Evolutionary conservation across 1,140 invertebrate species (phyloP), one percentile per base, ranked within the genome.

Genomic region (Lepidurus arcticus): DNA sequence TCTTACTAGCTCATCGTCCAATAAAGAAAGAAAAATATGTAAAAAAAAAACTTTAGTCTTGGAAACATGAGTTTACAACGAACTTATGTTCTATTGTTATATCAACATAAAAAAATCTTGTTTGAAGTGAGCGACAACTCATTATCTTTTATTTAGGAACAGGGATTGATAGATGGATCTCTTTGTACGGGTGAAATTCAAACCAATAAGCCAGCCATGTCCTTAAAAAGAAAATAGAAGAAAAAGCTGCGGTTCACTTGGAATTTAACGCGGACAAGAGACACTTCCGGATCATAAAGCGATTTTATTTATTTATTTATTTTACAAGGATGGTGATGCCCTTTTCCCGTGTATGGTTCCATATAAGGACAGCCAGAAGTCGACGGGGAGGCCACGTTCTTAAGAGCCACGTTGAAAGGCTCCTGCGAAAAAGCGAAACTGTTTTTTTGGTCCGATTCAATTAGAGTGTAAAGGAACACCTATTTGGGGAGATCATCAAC

Each of bases 41-140:
- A 65, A 34, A 34, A 34, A 26, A 26, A 3, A 34, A 34, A 2
- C 21, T 65, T 13, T 65, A 65, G 21, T 21, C 53, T 21, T 65
- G 53, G 16, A 21, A 65, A 65, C 53, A 65, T 21, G 53, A 65
- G 53, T 65, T 65, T 65, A 8, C 53, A 65, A 65, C 21, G 53
- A 65, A 65, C 53, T 65, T 65, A 65, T 65, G 53, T 13, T 13
- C 53, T 65, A 65, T 65, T 65, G 53, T 65, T 65, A 7, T 65
- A 65, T 21, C 53, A 65, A 8, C 16, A 65, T 65, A 65, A 65
- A 21, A 65, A 65, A 65, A 34, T 34, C 53, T 65, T 65, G 53
- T 65, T 65, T 65, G 53, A 65, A 65, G 21, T n/a, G 9, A 65
- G 53, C 53, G 53, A 65, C 53, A 65, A 65, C 53, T 65, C 34